These are phyloP conservation scores for Drosophila dunni DNA, from an alignment of 1,140 invertebrate species.

Conservation along the genomic window DNA sequence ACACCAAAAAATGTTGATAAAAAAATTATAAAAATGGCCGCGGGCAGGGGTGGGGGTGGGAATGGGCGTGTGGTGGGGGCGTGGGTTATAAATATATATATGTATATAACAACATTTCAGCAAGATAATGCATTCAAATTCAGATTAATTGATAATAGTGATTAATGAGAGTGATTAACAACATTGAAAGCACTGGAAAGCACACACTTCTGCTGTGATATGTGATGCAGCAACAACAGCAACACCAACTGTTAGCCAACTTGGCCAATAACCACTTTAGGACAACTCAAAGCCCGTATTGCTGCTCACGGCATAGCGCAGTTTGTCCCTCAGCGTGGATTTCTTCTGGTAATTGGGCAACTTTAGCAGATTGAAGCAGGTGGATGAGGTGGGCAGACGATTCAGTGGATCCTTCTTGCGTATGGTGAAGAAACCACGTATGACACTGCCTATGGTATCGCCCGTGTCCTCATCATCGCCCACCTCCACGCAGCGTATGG, in stretches of 20 bases:
- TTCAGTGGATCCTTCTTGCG: conserved; percentile 97
- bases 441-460: conserved; percentile 91
- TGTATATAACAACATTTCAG: conserved; percentile 40
- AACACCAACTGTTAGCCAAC: background rate
- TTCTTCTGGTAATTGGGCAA: conserved; percentile 99
- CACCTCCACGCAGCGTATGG: conserved; percentile 99
- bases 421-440: conserved; percentile 99
- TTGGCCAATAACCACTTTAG: conserved; percentile 85
- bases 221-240: conserved; percentile 12
- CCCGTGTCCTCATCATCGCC: conserved; percentile 98
- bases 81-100: conserved; percentile 6
- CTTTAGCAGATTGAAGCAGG: conserved; percentile 99
- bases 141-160: conserved; percentile 6
- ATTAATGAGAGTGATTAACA: conserved; percentile 29
- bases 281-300: conserved; percentile 99
- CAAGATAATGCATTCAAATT: conserved; percentile 12
- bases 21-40: conserved; percentile 32
- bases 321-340: conserved; percentile 96
- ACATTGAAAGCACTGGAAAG: conserved; percentile 42
- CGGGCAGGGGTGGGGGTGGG: background rate
- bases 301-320: conserved; percentile 98
- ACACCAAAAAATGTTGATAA: conserved; percentile 42
- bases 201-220: conserved; percentile 36
- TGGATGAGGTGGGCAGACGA: conserved; percentile 98
- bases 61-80: background rate